These are phyloP conservation scores for Cryptocheilus praepositus DNA, from an alignment of 2,888 invertebrate species.

Conservation along the genomic window DNA sequence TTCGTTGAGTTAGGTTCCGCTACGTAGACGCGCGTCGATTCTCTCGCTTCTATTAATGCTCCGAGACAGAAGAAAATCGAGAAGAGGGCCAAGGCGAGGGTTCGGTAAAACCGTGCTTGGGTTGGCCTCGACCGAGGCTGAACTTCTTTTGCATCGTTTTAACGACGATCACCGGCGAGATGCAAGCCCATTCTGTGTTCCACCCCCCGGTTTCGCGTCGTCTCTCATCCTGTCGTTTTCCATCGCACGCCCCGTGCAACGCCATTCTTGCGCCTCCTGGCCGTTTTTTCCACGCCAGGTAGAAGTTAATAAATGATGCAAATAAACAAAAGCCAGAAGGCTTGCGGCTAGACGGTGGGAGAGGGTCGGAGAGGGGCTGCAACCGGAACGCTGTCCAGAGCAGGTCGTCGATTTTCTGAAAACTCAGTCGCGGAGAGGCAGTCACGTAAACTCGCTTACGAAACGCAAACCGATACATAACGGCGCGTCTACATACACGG, in stretches of 20 bases:
- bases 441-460: neutral
- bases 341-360: neutral
- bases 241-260: neutral
- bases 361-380: neutral
- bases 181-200: conserved; percentile 14
- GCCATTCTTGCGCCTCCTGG: conserved; percentile 15
- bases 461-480: neutral
- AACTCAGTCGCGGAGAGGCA: conserved; percentile 2
- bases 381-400: too few species aligned
- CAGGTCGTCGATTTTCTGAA: conserved; percentile 7
- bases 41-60: conserved; percentile 42
- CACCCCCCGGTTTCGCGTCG: neutral
- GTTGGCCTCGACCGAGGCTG: conserved; percentile 30
- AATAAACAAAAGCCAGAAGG: conserved; percentile 27
- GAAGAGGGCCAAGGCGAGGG: conserved; percentile 15
- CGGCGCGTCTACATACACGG: neutral
- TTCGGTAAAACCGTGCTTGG: conserved; percentile 32
- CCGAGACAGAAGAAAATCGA: conserved; percentile 16
- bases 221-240: conserved; percentile 9
- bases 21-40: conserved; percentile 18
- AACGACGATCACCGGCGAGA: conserved; percentile 38
- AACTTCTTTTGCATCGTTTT: conserved; percentile 42
- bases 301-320: conserved; percentile 51
- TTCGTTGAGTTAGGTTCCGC: conserved; percentile 31
- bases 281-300: conserved; percentile 28